Base-by-base conservation (phyloP, 2,888 invertebrate genomes). In the Mythimna lalbum region DNA sequence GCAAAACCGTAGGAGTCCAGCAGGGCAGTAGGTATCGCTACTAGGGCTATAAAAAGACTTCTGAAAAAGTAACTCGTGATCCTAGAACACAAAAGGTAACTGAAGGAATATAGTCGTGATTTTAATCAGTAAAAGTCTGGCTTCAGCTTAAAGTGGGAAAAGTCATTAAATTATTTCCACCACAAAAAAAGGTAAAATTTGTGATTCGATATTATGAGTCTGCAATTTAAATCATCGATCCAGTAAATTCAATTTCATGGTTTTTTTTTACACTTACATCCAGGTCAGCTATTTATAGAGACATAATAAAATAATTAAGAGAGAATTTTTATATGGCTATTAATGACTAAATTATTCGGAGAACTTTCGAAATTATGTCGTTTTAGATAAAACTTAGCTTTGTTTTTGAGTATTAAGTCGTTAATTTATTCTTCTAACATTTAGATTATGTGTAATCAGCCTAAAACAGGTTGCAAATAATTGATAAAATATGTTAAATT, bases 341-440 rank as follows among this genome's bases (percentile, higher is more conserved):
- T 33, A 39, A 43, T 72, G 69, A 56, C 47, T 61, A 64, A 72
- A 69, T 76, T 69, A 69, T 56, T 33, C 21, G 6, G 64, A 63
- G 27, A 60, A 55, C 50, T 75, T 36, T 67, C 43, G 19, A 60
- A 62, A 67, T 69, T 17, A 67, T 56, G 60, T 69, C 66, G 43
- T 80, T 82, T 60, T 60, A 80, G 77, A 82, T 77, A 80, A 82
- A 27, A 4, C 10, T 39, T 33, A 33, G 14, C 36, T 63, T 5
- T 55, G 53, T 57, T 77, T 74, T 57, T 39, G n/a, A 64, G 10
- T 57, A 65, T 69, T 5, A 62, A 74, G 43, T 59, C 59, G 57
- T 76, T 56, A 61, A 74, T 47, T 65, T 57, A 69, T 65, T 63
- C 60, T 14, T 9, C 10, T 23, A 52, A 36, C 47, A 62, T 74